phyloP scores from a whole-genome alignment of 2,113 vertebrate genomes.

The Oncorhynchus masou region DNA sequence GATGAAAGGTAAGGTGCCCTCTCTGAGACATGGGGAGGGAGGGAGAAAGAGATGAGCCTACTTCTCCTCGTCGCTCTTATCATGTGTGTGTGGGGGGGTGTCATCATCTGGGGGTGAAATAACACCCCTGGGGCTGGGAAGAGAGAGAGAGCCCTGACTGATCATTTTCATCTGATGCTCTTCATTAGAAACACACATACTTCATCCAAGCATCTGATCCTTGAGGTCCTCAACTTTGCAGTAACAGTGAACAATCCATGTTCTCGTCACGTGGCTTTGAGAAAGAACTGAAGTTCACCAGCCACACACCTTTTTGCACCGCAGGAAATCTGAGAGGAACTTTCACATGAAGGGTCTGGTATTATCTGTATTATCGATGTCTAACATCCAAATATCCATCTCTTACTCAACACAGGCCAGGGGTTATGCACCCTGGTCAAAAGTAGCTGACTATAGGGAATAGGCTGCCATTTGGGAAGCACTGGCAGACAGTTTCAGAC shows the following conservation, averaged over 20 bases:
- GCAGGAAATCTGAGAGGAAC: neutral
- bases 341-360: neutral
- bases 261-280: neutral
- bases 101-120: conserved; percentile 55
- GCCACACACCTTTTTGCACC: neutral
- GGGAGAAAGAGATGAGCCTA: neutral
- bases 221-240: neutral
- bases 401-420: conserved; percentile 23
- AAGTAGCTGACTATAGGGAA: too few relatives aligned
- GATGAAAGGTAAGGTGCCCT: too few relatives aligned
- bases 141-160: conserved; percentile 30
- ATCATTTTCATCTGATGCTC: conserved; percentile 52
- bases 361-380: neutral
- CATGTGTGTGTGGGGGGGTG: neutral
- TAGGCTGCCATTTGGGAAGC: neutral
- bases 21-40: neutral
- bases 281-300: conserved; percentile 4
- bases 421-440: neutral
- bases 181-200: conserved; percentile 10
- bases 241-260: neutral
- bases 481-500: neutral
- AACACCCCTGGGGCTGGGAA: conserved; percentile 22
- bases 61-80: neutral
- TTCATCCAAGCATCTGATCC: neutral
- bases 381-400: neutral